phyloP scores from a whole-genome alignment of 2,797 vertebrate genomes.

The Paguma larvata region DNA sequence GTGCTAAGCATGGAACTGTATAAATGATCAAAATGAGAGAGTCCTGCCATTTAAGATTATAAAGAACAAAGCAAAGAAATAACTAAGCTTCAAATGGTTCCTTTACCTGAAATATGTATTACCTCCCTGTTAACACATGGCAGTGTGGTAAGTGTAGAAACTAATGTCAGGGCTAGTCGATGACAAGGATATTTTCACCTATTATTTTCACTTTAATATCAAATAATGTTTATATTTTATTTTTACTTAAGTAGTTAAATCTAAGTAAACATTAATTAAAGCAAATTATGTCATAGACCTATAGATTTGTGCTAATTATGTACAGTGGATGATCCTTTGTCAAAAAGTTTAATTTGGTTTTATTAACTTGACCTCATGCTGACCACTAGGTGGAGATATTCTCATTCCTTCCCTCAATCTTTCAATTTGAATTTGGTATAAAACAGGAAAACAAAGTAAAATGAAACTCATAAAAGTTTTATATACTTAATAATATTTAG shows the following conservation, averaged over 20 bases:
- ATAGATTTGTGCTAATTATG: background rate
- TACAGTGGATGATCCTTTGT: background rate
- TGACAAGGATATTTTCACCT: background rate
- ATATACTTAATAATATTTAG: slow-evolving; percentile 9
- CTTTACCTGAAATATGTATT: background rate
- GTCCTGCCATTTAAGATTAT: background rate
- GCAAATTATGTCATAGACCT: background rate
- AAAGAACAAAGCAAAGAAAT: slow-evolving; percentile 41
- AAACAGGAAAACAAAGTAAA: slow-evolving; percentile 51
- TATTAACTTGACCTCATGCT: background rate
- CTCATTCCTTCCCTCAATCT: background rate
- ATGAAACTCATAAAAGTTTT: slow-evolving; percentile 17
- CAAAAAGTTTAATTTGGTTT: slow-evolving; percentile 29
- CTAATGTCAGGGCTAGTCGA: background rate
- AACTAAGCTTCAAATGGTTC: background rate
- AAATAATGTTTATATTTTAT: slow-evolving; percentile 27
- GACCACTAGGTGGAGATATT: slow-evolving; percentile 85
- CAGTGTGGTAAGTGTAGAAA: background rate
- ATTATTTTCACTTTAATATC: slow-evolving; percentile 48
- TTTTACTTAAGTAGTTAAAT: slow-evolving; percentile 31
- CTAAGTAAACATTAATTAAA: slow-evolving; percentile 33
- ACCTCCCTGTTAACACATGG: background rate
- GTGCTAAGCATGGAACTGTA: background rate
- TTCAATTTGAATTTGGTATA: background rate
- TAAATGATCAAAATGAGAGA: background rate